These are phyloP conservation scores for Volucella inflata DNA, from an alignment of 2,888 invertebrate genomes.

Conservation along the genomic window DNA sequence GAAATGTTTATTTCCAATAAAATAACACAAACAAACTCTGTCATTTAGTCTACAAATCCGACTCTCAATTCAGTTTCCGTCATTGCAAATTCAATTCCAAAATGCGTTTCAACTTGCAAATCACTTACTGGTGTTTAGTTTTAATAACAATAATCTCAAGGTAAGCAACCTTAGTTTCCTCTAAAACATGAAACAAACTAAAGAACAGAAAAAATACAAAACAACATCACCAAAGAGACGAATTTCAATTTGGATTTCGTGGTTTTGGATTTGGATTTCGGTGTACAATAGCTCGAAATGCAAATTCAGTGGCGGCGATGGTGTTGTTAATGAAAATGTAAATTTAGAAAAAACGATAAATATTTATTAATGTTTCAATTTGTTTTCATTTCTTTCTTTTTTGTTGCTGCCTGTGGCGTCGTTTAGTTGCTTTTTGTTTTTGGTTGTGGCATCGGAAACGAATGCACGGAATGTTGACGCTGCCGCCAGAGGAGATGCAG, in stretches of 20 bases:
- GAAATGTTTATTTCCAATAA: slow-evolving; percentile 60
- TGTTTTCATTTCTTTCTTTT: slow-evolving; percentile 19
- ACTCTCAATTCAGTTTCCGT: slow-evolving; percentile 26
- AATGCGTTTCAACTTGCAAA: slow-evolving; percentile 73
- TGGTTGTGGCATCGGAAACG: slow-evolving; percentile 71
- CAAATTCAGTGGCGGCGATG: slow-evolving; percentile 9
- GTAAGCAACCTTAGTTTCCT: slow-evolving; percentile 37
- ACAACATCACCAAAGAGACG: neutral
- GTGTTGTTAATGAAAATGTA: slow-evolving; percentile 23
- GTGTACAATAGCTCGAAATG: neutral
- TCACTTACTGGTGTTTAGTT: slow-evolving; percentile 69
- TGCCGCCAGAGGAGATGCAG: slow-evolving; percentile 41
- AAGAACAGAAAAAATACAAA: slow-evolving; percentile 13
- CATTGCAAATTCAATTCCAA: neutral
- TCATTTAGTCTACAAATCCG: slow-evolving; percentile 39
- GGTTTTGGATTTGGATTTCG: too few species aligned
- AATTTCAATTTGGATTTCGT: too few species aligned
- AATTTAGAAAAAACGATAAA: slow-evolving; percentile 37
- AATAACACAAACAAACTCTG: slow-evolving; percentile 20
- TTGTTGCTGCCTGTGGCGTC: neutral
- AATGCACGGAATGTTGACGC: slow-evolving; percentile 52
- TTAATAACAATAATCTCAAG: slow-evolving; percentile 74
- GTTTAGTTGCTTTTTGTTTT: slow-evolving; percentile 71
- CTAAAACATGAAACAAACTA: neutral
- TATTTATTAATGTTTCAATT: slow-evolving; percentile 54